Base-by-base conservation (phyloP, 2,113 vertebrate genomes). In the Deroptyus accipitrinus region DNA sequence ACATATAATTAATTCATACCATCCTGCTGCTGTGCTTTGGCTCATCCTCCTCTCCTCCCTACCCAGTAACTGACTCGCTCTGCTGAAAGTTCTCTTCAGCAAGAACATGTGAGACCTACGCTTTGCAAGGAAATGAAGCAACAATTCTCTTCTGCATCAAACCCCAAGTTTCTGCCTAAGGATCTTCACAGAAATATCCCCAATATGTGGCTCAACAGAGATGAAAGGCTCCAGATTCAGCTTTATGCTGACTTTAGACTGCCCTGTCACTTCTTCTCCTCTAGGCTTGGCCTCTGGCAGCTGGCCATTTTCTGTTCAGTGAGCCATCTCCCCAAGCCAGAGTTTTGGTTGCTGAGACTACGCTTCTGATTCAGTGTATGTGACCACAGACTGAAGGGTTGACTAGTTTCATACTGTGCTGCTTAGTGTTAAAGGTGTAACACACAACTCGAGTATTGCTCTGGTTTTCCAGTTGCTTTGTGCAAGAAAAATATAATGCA, bases 121-220 rank as follows among this genome's bases (percentile, higher is more conserved):
- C 88, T 97, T 97, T 96, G 44, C 57, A 96, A 95, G 94, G 82
- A 97, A 96, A 95, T 11, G 41, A 68, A 97, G 68, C 46, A 95
- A 94, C 27, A 63, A 44, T 81, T 83, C 39, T 76, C 59, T 92
- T 79, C 88, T 72, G 16, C 64, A 91, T 92, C 44, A 82, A 69
- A 86, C 94, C 92, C 41, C 51, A 62, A 87, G 48, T 35, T 88
- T 85, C 74, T 77, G 46, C 74, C 66, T 37, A 13, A 7, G 25
- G 83, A 11, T 35, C 42, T 68, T 67, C 42, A 42, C 11, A 54
- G 83, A 83, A 79, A 27, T 28, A 72, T 55, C 59, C 55, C 70
- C n/a, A 69, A 9, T 20, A 15, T 9, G 46, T 17, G 22, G 59
- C 39, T 88, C 49, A 76, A 30, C 20, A 42, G 57, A 95, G 63